Evolutionary conservation across 2,888 invertebrate species (phyloP).

Genomic region (Sericinus montela): DNA sequence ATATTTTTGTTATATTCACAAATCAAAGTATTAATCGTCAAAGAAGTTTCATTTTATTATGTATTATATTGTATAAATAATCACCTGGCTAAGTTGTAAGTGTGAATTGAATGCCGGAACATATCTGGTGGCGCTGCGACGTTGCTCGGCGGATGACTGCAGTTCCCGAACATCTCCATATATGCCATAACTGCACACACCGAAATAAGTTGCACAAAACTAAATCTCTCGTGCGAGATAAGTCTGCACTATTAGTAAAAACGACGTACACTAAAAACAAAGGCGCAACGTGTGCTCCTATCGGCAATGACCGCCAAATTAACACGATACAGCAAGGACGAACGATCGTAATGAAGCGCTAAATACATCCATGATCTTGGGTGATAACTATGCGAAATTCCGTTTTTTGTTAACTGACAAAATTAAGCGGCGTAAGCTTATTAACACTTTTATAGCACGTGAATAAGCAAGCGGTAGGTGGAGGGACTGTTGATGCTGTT

Average conservation of each 20-base stretch:
- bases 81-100: conserved; percentile 81
- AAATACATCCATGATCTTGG: conserved; percentile 51
- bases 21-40: no score
- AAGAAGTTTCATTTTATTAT: no score
- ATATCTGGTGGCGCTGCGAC: conserved; percentile 85
- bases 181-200: conserved; percentile 91
- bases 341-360: conserved; percentile 57
- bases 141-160: conserved; percentile 84
- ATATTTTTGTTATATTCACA: no score
- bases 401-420: conserved; percentile 45
- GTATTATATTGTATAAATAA: no score
- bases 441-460: conserved; percentile 26
- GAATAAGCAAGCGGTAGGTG: conserved; percentile 29
- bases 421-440: conserved; percentile 46
- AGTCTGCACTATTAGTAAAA: conserved; percentile 21
- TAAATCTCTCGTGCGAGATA: background rate
- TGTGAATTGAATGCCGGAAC: conserved; percentile 92
- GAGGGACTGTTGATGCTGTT: conserved; percentile 22
- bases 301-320: conserved; percentile 31
- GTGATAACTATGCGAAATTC: conserved; percentile 56
- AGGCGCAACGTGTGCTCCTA: conserved; percentile 36
- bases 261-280: conserved; percentile 16
- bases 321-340: conserved; percentile 51
- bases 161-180: conserved; percentile 97
- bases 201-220: conserved; percentile 18